Percentiles rank a stretch among this genome's conserved stretches.
Conservation (phyloP, 1,140 invertebrate species). For the Artemia franciscana region DNA sequence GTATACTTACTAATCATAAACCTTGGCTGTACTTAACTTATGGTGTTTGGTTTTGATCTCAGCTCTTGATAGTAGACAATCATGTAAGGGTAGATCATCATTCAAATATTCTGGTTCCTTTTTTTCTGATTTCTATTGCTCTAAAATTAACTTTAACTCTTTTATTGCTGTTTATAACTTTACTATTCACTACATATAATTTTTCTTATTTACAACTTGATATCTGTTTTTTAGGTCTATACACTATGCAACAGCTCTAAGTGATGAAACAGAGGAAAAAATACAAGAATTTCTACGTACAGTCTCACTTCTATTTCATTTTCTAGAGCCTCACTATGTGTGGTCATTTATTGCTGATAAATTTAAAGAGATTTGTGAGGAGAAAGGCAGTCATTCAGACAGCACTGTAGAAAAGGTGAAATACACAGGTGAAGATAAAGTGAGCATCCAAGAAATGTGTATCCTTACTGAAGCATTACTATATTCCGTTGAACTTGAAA, state of each 20-base stretch:
- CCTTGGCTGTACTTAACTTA: no score
- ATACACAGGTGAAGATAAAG: conserved; percentile 14
- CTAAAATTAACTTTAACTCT: no score
- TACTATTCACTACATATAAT: no score
- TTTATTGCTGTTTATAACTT: no score
- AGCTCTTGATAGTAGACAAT: no score
- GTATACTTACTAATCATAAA: no score
- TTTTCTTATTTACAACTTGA: no score
- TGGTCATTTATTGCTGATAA: conserved; percentile 56
- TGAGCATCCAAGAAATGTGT: conserved; percentile 24
- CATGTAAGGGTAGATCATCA: no score
- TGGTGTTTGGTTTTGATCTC: no score
- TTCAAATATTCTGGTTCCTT: no score
- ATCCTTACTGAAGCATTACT: background rate
- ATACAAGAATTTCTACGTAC: conserved; percentile 25
- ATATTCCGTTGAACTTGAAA: background rate
- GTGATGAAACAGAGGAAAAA: background rate
- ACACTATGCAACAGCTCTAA: conserved; percentile 18
- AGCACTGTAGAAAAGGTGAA: conserved; percentile 1
- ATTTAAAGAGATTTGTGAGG: conserved; percentile 36
- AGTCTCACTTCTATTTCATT: conserved; percentile 60
- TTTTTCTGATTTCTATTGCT: no score
- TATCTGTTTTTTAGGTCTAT: conserved; percentile 23
- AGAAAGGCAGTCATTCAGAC: no score
- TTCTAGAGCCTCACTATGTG: conserved; percentile 59